phyloP scores from a whole-genome alignment of 2,888 invertebrate species.

The Hydropsyche betteni region DNA sequence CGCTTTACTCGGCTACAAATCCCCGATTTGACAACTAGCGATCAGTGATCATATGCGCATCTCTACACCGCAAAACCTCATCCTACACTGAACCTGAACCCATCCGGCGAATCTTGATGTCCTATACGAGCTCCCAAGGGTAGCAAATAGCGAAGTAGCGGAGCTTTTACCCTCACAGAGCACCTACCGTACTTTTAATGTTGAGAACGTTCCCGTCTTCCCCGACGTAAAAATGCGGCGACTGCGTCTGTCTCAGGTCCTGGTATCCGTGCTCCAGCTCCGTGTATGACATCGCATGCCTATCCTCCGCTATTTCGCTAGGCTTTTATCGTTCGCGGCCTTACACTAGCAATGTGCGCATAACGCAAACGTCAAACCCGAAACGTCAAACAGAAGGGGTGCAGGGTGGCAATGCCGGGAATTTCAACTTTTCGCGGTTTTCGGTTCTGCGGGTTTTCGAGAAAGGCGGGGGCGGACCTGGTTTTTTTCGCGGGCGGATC shows the following conservation, averaged over 20 bases:
- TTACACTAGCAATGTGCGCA: neutral
- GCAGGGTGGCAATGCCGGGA: too few species aligned
- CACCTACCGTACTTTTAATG: conserved; percentile 69
- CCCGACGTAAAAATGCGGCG: conserved; percentile 78
- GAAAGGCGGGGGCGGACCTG: too few species aligned
- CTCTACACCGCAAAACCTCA: neutral
- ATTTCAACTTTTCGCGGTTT: too few species aligned
- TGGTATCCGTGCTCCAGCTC: conserved; percentile 93
- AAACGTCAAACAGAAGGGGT: conserved; percentile 25
- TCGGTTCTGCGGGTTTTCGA: too few species aligned
- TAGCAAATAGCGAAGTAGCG: too few species aligned
- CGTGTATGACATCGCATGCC: conserved; percentile 82
- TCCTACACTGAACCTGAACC: neutral
- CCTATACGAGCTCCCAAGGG: too few species aligned
- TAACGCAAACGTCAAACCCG: neutral
- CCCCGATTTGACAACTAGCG: too few species aligned
- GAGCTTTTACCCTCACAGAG: too few species aligned
- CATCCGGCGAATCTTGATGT: neutral
- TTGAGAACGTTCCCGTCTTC: conserved; percentile 72
- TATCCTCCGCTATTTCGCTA: too few species aligned
- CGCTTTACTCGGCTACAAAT: too few species aligned
- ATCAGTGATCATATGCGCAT: neutral
- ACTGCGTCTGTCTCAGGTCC: conserved; percentile 76
- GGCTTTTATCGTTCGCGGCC: neutral
- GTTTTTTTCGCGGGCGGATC: too few species aligned